Base-by-base conservation (phyloP, 2,113 vertebrate genomes). In the Nansenia antarctica region DNA sequence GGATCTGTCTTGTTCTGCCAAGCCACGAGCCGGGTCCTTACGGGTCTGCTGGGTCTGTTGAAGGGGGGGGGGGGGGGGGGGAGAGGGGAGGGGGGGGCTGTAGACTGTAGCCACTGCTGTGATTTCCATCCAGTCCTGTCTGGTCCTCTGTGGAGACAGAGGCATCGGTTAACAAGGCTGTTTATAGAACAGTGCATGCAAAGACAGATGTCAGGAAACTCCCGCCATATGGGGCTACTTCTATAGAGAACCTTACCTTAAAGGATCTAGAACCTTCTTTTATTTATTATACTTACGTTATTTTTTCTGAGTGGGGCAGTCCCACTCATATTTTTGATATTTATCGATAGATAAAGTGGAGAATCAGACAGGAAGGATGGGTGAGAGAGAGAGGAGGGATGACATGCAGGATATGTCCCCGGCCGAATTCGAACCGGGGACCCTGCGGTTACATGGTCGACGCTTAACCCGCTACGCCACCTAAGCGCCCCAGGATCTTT, bases 141-240 rank as follows among this genome's bases (percentile, higher is more conserved):
- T 65, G 45, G 57, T 61, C 70, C 53, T 52, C 30, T 3, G 31
- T 39, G 65, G 49, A 62, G 63, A 2, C 27, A 39, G 62, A 52
- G 27, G 27, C 39, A n/a, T n/a, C n/a, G 58, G 52, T 76, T 79
- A 76, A 84, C 69, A 68, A 76, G 67, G 35, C 27, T 34, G 61
- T 78, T 55, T 47, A n/a, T n/a, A n/a, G n/a, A n/a, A n/a, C n/a
- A n/a, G n/a, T 74, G 67, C n/a, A 73, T 67, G 57, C 65, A 70
- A 65, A 65, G 68, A 42, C 68, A 65, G 47, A 45, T 58, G 74
- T 73, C 12, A 67, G 39, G 9, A 67, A 52, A 67, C 60, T 65
- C 52, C n/a, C 14, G n/a, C 15, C 54, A 15, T 31, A 49, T 49
- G 45, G 2, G 45, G n/a, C 11, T 49, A 22, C 20, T n/a, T 49